Base-by-base conservation (phyloP, 2,888 invertebrate species). In the Orchesella flavescens region DNA sequence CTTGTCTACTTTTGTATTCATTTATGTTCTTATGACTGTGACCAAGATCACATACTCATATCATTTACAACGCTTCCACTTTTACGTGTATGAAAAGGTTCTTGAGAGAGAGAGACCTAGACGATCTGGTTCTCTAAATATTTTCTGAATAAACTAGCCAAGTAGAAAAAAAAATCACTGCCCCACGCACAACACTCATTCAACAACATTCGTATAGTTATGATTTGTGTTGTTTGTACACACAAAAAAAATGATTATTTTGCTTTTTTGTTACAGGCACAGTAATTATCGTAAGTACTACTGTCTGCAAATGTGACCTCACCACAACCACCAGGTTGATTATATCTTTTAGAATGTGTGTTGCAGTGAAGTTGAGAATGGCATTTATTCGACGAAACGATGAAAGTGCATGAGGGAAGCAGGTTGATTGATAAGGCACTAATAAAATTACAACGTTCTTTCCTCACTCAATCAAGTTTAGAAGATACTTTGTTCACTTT, bases 401-500 rank as follows among this genome's bases (percentile, higher is more conserved):
- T 44, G 49, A 69, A 61, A 77, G 77, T 77, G 23, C 69, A 77
- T 46, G 59, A 77, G 66, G 69, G 77, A 68, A 77, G 57, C 24
- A 55, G 65, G 49, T 34, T 34, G 34, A 34, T 34, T 34, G 34
- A 34, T 34, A 34, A 34, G 34, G 7, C 34, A 34, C 34, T 7
- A 34, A 34, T 34, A 7, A 34, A 34, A 34, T 34, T 34, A 34
- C 7, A 34, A 34, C 34, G 34, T 34, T 34, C 34, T 34, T 34
- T 34, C 34, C 7, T 34, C 34, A 34, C 34, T 34, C 7, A 34
- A 34, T 34, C 34, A 34, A 34, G 3, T 34, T 34, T 4, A 34
- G 34, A 34, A 34, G 34, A 34, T 34, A 34, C 2, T 4, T 34
- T 34, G 34, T 7, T 34, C 7, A 34, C 34, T 34, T 34, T 34